These are phyloP conservation scores for Anthrax anthrax DNA, from an alignment of 2,888 invertebrate species.

Conservation along the genomic window DNA sequence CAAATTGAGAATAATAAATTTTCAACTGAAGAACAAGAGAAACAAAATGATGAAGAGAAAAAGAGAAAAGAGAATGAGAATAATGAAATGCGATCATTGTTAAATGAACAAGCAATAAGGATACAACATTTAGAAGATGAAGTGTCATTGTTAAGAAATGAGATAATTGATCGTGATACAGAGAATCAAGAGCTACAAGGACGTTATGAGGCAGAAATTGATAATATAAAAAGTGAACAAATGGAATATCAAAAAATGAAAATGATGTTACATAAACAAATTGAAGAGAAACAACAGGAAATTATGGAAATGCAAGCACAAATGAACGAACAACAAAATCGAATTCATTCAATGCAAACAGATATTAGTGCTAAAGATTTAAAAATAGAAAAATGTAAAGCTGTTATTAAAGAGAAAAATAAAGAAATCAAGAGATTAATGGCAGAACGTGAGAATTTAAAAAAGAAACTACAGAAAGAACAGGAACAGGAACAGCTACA, in stretches of 20 bases:
- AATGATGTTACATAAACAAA: slow-evolving; percentile 17
- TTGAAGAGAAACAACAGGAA: slow-evolving; percentile 6
- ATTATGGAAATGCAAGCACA: slow-evolving; percentile 6
- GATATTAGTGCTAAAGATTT: slow-evolving; percentile 38
- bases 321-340: slow-evolving; percentile 25
- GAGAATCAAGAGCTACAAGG: too few relatives aligned
- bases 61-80: too few relatives aligned
- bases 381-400: slow-evolving; percentile 38
- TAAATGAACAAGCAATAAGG: too few relatives aligned
- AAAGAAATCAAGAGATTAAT: slow-evolving; percentile 32
- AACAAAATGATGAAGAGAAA: too few relatives aligned
- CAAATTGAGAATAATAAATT: background rate
- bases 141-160: too few relatives aligned
- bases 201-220: too few relatives aligned
- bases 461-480: slow-evolving; percentile 10
- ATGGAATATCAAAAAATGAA: background rate
- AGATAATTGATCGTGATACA: too few relatives aligned
- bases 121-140: too few relatives aligned
- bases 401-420: slow-evolving; percentile 40
- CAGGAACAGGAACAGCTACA: background rate
- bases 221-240: too few relatives aligned
- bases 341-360: slow-evolving; percentile 36
- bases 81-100: too few relatives aligned
- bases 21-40: background rate
- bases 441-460: background rate